Percentiles rank a stretch among this genome's conserved stretches.
phyloP scores from a whole-genome alignment of 1,140 invertebrate genomes.

The Helicoverpa zea region DNA sequence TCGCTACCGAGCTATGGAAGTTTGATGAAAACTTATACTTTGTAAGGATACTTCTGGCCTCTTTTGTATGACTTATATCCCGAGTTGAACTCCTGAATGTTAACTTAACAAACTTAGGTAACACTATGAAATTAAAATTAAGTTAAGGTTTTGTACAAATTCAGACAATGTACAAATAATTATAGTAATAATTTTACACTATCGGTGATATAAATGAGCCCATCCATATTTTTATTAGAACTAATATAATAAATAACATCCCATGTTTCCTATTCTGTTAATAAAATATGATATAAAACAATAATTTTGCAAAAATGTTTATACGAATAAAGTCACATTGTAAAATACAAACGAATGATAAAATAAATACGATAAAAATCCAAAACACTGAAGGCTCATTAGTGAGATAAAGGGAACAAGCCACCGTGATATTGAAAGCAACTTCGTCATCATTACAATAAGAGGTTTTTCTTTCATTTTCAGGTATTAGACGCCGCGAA shows the following conservation, averaged over 20 bases:
- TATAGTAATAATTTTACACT: too few relatives aligned
- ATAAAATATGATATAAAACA: background rate
- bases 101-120: slow-evolving; percentile 17
- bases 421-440: slow-evolving; percentile 45
- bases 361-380: slow-evolving; percentile 42
- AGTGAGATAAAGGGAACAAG: slow-evolving; percentile 45
- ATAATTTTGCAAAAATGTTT: background rate
- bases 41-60: slow-evolving; percentile 46
- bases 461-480: slow-evolving; percentile 49
- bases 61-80: slow-evolving; percentile 52
- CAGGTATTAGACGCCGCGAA: slow-evolving; percentile 52
- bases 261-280: too few relatives aligned
- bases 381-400: slow-evolving; percentile 42
- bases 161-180: too few relatives aligned
- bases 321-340: background rate
- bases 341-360: slow-evolving; percentile 30
- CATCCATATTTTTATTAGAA: too few relatives aligned
- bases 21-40: slow-evolving; percentile 65
- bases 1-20: slow-evolving; percentile 55
- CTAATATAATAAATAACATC: too few relatives aligned
- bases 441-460: slow-evolving; percentile 51
- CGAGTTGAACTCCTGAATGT: slow-evolving; percentile 40
- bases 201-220: too few relatives aligned
- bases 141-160: background rate
- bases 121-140: background rate